Evolutionary conservation across 2,888 invertebrate genomes (phyloP).

Genomic region (Drosophila putrida): DNA sequence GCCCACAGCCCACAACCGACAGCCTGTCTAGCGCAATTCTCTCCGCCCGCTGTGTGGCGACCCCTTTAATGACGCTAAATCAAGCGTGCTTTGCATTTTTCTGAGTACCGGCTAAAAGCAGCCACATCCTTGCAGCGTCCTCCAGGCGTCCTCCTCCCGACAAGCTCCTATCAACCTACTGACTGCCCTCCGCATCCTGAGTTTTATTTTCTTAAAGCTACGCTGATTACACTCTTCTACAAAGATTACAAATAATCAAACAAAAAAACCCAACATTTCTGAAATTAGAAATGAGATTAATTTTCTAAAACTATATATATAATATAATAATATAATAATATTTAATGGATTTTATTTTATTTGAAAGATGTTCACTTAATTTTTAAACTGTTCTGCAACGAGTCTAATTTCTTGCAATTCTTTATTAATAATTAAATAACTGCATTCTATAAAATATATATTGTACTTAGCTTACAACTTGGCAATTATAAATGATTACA

Average conservation of each 20-base stretch:
- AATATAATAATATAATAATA: no score
- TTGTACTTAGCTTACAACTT: no score
- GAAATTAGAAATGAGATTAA: no score
- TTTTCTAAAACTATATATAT: no score
- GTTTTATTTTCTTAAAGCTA: slow-evolving; percentile 29
- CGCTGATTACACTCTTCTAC: slow-evolving; percentile 44
- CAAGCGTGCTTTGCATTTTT: slow-evolving; percentile 79
- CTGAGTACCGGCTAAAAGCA: slow-evolving; percentile 27
- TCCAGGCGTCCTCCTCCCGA: slow-evolving; percentile 16
- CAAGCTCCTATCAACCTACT: slow-evolving; percentile 20
- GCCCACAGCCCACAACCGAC: slow-evolving; percentile 42
- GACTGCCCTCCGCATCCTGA: slow-evolving; percentile 19
- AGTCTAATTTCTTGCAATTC: no score
- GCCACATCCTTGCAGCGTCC: slow-evolving; percentile 46
- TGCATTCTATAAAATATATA: no score
- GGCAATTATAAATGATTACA: no score
- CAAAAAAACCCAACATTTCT: no score
- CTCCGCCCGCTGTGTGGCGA: slow-evolving; percentile 44
- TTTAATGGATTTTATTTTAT: no score
- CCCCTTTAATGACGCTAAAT: slow-evolving; percentile 78
- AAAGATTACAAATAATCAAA: background rate
- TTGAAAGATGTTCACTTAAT: no score
- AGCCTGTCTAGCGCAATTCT: slow-evolving; percentile 56
- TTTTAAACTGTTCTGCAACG: no score
- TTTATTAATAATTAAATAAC: no score